Base-by-base conservation (phyloP, 2,113 vertebrate species). In the Pseudorectes ferrugineus region DNA sequence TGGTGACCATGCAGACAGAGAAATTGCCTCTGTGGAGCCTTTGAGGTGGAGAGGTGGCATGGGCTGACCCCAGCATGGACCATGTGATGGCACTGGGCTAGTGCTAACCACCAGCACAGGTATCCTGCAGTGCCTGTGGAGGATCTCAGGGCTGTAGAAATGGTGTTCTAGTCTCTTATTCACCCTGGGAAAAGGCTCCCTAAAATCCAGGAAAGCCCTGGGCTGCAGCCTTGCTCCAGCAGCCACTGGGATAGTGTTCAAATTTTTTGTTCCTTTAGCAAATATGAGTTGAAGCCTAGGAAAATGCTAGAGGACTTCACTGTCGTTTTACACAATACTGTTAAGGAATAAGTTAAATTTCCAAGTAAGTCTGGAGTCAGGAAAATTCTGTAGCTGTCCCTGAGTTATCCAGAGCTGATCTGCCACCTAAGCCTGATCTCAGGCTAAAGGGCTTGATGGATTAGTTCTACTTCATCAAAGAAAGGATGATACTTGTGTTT, bases 1-100 rank as follows among this genome's bases (percentile, higher is more conserved):
- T 49, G 4, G 3, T 77, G 67, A n/a, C n/a, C 3, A 0, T 33
- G 25, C 7, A 89, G 63, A 10, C 21, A 51, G 26, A 61, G 57
- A 16, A 54, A 40, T 71, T 66, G 6, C 12, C 29, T 40, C n/a
- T 65, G n/a, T 3, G 0, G 31, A 14, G 14, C 9, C 38, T 36
- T 1, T 0, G 13, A 21, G 12, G 13, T 14, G 45, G n/a, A 55
- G 67, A 68, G 10, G 22, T 62, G 31, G 26, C 8, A 3, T 12
- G 35, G 65, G 28, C 48, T 88, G 66, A 38, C 10, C 40, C 31
- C 42, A 40, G 63, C 73, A 63, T 0, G 5, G 35, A 16, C 11
- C 11, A 1, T n/a, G 35, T 29, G 48, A 13, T 72, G 28, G 40
- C 57, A 23, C 52, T 33, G 66, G 40, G 8, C 20, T 42, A 9